phyloP scores from a whole-genome alignment of 2,888 invertebrate genomes.

The Meandrusa payeni region DNA sequence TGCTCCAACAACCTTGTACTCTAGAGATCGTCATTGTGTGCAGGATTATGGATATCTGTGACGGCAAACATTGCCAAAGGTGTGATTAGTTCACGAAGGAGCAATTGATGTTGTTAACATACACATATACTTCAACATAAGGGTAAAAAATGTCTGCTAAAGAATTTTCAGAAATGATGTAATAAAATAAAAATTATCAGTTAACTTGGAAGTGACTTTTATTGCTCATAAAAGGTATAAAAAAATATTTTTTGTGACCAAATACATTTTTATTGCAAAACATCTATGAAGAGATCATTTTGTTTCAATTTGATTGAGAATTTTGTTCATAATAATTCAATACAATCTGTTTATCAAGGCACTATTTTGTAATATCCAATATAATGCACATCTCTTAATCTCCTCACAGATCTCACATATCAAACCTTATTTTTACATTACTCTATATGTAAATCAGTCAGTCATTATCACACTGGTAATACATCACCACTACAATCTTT shows the following conservation, averaged over 20 bases:
- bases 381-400: constrained; percentile 31
- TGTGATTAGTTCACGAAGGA: too few species aligned
- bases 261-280: constrained; percentile 49
- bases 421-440: constrained; percentile 42
- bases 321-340: constrained; percentile 20
- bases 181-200: too few species aligned
- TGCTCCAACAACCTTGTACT: too few species aligned
- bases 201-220: constrained; percentile 32
- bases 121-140: too few species aligned
- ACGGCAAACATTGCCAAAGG: too few species aligned
- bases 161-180: too few species aligned
- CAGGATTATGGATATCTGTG: too few species aligned
- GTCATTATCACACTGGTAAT: constrained; percentile 48
- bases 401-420: constrained; percentile 49
- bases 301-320: constrained; percentile 22
- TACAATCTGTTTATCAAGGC: constrained; percentile 53
- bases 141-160: too few species aligned
- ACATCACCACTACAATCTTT: constrained; percentile 27
- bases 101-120: too few species aligned
- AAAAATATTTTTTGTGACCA: constrained; percentile 51
- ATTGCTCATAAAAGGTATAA: constrained; percentile 41
- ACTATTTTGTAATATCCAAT: constrained; percentile 42
- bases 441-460: constrained; percentile 58
- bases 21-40: too few species aligned
- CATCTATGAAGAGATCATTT: constrained; percentile 51